Evolutionary conservation across 2,888 invertebrate species (phyloP), one percentile per base, ranked within the genome.

Genomic region (Schizotus pectinicornis): DNA sequence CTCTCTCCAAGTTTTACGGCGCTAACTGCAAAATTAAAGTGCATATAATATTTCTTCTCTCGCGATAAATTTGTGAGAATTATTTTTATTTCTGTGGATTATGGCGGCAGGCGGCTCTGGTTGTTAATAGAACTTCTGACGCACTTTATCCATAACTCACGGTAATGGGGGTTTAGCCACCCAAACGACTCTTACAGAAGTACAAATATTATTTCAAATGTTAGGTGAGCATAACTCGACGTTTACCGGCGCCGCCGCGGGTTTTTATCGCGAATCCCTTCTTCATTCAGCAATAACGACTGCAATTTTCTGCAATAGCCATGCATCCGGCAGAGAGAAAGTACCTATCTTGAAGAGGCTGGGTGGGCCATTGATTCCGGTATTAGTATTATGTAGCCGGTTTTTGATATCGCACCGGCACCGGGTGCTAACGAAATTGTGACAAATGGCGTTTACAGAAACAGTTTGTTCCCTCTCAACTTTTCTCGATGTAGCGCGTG

Each of bases 81-180:
- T 62, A 66, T 67, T 67, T 67, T 67, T 66, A 66, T 66, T 64
- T 54, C 62, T 56, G 36, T 30, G 56, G 58, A 61, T 61, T 61
- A 61, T 72, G 67, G 72, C 70, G 66, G 62, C 67, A 65, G 67
- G 68, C 69, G 70, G 67, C 67, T 64, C 67, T 63, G 68, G 70
- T 63, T 73, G 74, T 74, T 75, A 75, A 75, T 74, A 74, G 74
- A 75, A 75, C 71, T 75, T 74, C 71, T 68, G 69, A 75, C 75
- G 74, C 75, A 74, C 73, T 74, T 74, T 74, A 61, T 68, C 63
- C 73, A 63, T 65, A 63, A 63, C 53, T 65, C 65, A 65, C 36
- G 8, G 45, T 52, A 57, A 58, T 60, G 58, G 50, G 55, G 52
- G 47, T 59, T 56, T 48, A 55, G 57, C 53, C 59, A 55, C 47